Evolutionary conservation across 2,797 vertebrate genomes (phyloP).

Genomic region (Gymnothorax javanicus): DNA sequence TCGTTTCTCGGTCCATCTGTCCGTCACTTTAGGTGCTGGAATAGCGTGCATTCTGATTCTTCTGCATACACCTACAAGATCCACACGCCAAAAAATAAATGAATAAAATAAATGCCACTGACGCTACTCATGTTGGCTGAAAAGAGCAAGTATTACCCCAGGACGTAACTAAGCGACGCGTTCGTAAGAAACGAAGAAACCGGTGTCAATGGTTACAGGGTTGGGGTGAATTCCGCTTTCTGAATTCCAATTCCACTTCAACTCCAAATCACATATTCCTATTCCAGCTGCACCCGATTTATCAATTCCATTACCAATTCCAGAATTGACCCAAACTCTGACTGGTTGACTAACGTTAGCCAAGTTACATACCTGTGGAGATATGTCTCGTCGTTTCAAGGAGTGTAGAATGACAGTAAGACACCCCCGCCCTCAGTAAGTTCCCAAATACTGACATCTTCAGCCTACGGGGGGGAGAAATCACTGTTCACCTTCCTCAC

Average conservation of each 20-base stretch:
- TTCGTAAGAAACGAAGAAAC: not conserved
- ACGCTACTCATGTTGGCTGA: too few species aligned
- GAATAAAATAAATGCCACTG: too few species aligned
- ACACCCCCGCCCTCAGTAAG: constrained; percentile 56
- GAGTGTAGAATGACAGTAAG: constrained; percentile 59
- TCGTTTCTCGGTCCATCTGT: constrained; percentile 90
- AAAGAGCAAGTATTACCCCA: too few species aligned
- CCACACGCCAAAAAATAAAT: too few species aligned
- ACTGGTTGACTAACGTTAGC: not conserved
- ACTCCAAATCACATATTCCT: too few species aligned
- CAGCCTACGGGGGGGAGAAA: constrained; percentile 26
- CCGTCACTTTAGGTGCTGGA: constrained; percentile 74
- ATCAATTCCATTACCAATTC: too few species aligned
- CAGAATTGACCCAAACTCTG: too few species aligned
- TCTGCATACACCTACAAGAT: constrained; percentile 59
- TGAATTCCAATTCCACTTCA: too few species aligned
- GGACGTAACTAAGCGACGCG: not conserved
- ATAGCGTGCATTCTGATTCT: constrained; percentile 71
- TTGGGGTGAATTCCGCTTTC: too few species aligned
- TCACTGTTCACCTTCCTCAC: not conserved
- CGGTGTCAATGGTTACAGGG: too few species aligned
- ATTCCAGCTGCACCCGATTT: too few species aligned
- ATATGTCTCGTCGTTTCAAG: constrained; percentile 53
- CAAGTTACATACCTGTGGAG: constrained; percentile 58
- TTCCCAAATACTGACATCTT: constrained; percentile 63